Evolutionary conservation across 2,888 invertebrate genomes (phyloP), one percentile per base, ranked within the genome.

Genomic region (Pharmacophagus antenor): DNA sequence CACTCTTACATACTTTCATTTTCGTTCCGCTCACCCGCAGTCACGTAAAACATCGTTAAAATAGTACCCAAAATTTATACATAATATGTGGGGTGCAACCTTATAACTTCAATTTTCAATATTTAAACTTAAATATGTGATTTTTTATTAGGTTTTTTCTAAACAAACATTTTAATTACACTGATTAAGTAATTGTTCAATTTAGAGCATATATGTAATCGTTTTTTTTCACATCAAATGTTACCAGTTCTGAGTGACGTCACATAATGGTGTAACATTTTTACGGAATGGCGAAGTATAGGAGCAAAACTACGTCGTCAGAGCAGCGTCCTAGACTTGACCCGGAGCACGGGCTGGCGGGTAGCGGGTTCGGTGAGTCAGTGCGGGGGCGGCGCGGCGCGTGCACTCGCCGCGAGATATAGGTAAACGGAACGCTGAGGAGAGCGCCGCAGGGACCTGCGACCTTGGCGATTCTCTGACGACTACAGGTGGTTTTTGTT

Each of bases 401-500:
- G 76, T 87, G 85, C 88, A 85, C 78, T 84, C 79, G 84, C 84
- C 84, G 87, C 85, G 85, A 88, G 85, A 90, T 89, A 85, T 89
- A 84, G 89, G 88, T 89, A 87, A 89, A 82, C 88, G 87, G 85
- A 88, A 83, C 88, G 87, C 82, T 69, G 81, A 84, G 80, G 70
- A 79, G 77, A 82, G 78, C 80, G 80, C 80, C 75, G 79, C 83
- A 79, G 83, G 85, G 86, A 84, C 85, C 82, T 83, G 82, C 80
- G 87, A 85, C 88, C 88, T 88, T 89, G 89, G 79, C 80, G 75
- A 84, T 82, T 86, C 83, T 75, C 85, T 84, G 84, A 84, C 87
- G 85, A 84, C 84, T 88, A 88, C 89, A 89, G 88, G 89, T 89
- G 88, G 87, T 87, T 88, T 87, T 90, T 88, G 84, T 88, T 87